A percentile compares a stretch with the other conserved stretches of the same genome.
Evolutionary conservation across 2,113 vertebrate genomes (phyloP).

Genomic region (Cacatua alba): DNA sequence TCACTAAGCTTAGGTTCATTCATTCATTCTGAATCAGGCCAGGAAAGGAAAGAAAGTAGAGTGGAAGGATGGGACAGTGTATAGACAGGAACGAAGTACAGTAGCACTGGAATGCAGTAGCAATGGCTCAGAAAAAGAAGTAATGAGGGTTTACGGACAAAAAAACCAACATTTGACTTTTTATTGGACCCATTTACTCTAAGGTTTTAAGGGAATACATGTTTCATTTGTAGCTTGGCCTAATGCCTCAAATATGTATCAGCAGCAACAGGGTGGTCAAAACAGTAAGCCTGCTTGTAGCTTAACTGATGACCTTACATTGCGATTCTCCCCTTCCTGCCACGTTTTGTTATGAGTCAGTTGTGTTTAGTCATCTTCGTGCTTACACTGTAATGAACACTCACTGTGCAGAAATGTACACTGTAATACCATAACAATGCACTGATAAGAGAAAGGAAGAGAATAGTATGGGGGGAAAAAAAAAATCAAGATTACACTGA

Average conservation of each 20-base stretch:
- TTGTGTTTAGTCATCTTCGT: background rate
- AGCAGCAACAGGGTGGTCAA: background rate
- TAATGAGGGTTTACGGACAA: background rate
- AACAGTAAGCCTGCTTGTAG: background rate
- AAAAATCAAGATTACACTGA: background rate
- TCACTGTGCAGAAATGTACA: background rate
- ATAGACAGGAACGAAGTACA: background rate
- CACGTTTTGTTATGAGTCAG: background rate
- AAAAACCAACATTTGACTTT: background rate
- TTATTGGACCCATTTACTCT: background rate
- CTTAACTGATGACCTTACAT: background rate
- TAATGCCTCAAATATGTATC: background rate
- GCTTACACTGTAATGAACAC: background rate
- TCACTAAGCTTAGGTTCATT: slow-evolving; percentile 44
- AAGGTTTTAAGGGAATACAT: background rate
- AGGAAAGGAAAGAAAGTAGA: slow-evolving; percentile 29
- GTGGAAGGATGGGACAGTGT: background rate
- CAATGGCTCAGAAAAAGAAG: background rate
- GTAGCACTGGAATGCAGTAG: background rate
- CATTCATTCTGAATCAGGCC: slow-evolving; percentile 47
- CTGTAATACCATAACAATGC: background rate
- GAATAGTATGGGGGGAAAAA: background rate
- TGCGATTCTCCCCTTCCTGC: background rate
- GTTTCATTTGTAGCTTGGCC: background rate
- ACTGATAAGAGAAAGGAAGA: background rate